These are phyloP conservation scores for Heliconius hortense DNA, from an alignment of 2,888 invertebrate species.

Conservation along the genomic window DNA sequence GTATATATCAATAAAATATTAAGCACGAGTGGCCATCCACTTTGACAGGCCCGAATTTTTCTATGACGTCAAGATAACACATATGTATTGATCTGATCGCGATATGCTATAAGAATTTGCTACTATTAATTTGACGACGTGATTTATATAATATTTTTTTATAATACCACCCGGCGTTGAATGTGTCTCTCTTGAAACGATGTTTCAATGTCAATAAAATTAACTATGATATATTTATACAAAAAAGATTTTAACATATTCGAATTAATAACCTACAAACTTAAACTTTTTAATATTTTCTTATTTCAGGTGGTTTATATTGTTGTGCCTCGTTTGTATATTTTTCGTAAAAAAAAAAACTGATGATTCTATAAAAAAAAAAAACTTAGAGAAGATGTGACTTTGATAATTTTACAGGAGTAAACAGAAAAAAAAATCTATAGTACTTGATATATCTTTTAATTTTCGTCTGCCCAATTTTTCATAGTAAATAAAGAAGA, in stretches of 20 bases:
- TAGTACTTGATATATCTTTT: neutral
- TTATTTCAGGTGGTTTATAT: neutral
- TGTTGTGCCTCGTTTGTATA: neutral
- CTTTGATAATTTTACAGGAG: neutral
- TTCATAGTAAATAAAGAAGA: too few relatives aligned
- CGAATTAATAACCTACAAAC: neutral
- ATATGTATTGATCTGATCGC: slow-evolving; percentile 35
- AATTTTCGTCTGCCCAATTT: too few relatives aligned
- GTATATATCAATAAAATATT: slow-evolving; percentile 22
- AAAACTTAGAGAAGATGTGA: neutral
- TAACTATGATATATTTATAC: neutral
- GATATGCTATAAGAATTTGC: slow-evolving; percentile 33
- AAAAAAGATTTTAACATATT: neutral
- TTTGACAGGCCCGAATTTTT: slow-evolving; percentile 32
- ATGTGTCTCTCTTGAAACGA: neutral
- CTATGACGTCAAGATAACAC: slow-evolving; percentile 40
- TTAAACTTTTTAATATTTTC: too few relatives aligned
- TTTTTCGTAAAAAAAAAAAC: neutral
- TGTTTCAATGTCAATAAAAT: slow-evolving; percentile 1
- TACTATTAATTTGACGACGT: slow-evolving; percentile 26
- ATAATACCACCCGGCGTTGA: neutral
- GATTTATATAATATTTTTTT: slow-evolving; percentile 24
- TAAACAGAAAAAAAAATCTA: neutral
- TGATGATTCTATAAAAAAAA: neutral
- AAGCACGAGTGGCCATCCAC: slow-evolving; percentile 2